Evolutionary conservation across 2,888 invertebrate species (phyloP), one percentile per base, ranked within the genome.

Genomic region (Ochlodes sylvanus): DNA sequence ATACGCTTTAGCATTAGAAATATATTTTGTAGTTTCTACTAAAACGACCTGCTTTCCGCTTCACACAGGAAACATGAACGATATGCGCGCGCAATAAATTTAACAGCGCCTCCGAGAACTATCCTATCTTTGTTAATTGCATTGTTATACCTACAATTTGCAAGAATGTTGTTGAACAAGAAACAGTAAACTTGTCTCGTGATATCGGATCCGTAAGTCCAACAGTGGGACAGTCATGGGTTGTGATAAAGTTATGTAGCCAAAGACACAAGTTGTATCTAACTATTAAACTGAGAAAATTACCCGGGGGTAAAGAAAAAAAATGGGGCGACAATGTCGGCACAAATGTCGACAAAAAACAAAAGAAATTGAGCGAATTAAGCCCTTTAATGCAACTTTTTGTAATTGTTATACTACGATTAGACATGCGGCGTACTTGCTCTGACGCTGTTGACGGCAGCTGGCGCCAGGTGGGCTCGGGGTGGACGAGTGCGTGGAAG

Each of bases 401-500:
- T n/a, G n/a, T n/a, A n/a, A n/a, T n/a, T n/a, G n/a, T n/a, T n/a
- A n/a, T n/a, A n/a, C n/a, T n/a, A n/a, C n/a, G n/a, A n/a, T n/a
- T n/a, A 27, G 5, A 27, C 5, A 10, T 14, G 14, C 14, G 1
- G 1, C 14, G 12, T 42, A 14, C 42, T 42, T 42, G 42, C 14
- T 12, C 1, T 42, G 42, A 42, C 14, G 42, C 42, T 14, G 14
- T 42, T 5, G 27, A 2, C 27, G 27, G 27, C 27, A 27, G 27
- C 27, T 27, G 27, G 27, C 54, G 27, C 52, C 63, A 63, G 63
- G 63, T 63, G 63, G 41, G 5, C 63, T 54, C 54, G 21, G 41
- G 27, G 55, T 32, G 63, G 63, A 63, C 63, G 55, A 56, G 63
- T 27, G 63, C 9, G 63, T 63, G 42, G 62, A 52, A 44, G 27